phyloP scores from a whole-genome alignment of 2,888 invertebrate species.

The Callinectes sapidus region DNA sequence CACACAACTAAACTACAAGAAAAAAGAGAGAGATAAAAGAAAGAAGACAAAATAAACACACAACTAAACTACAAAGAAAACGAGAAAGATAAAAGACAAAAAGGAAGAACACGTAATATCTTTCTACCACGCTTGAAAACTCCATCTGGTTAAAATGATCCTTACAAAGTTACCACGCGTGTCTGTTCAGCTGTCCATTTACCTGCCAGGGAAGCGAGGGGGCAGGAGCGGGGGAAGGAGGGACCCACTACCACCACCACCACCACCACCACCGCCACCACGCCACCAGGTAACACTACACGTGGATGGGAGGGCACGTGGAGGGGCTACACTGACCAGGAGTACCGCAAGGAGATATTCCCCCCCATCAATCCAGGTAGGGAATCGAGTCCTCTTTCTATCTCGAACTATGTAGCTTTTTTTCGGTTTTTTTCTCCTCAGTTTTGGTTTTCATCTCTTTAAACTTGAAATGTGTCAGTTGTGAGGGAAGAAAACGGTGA shows the following conservation, averaged over 20 bases:
- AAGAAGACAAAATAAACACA: not conserved
- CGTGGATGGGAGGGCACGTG: not conserved
- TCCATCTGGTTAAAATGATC: too few relatives aligned
- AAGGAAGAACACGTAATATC: not conserved
- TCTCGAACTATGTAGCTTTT: too few relatives aligned
- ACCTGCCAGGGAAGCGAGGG: not conserved
- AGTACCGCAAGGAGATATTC: conserved; percentile 5
- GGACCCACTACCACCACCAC: not conserved
- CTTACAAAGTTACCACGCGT: not conserved
- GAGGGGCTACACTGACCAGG: not conserved
- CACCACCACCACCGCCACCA: not conserved
- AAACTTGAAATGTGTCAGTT: too few relatives aligned
- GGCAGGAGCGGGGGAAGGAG: not conserved
- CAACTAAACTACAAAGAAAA: not conserved
- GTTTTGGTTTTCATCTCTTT: too few relatives aligned
- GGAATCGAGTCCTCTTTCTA: too few relatives aligned
- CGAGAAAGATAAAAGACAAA: not conserved
- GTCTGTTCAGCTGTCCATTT: not conserved
- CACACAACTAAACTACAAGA: not conserved
- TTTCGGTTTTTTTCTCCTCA: too few relatives aligned
- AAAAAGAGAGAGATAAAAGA: not conserved
- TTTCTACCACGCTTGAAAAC: not conserved
- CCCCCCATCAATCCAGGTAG: not conserved
- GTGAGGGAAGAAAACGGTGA: not conserved
- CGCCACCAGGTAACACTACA: not conserved